phyloP scores from a whole-genome alignment of 2,113 vertebrate genomes.

The Craseonycteris thonglongyai region DNA sequence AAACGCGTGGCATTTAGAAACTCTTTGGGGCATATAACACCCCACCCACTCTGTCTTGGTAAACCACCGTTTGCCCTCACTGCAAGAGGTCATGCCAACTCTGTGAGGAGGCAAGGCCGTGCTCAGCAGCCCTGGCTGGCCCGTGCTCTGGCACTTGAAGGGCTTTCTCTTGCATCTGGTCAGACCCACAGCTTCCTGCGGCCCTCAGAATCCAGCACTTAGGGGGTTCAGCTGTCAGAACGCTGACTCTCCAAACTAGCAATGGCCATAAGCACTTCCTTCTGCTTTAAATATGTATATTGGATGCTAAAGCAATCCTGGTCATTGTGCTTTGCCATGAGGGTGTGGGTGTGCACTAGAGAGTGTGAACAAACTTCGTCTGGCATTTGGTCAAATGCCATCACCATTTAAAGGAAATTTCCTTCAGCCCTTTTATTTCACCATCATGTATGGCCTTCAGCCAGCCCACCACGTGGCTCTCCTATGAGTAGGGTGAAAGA shows the following conservation, averaged over 20 bases:
- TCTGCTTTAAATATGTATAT: neutral
- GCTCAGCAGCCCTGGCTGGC: neutral
- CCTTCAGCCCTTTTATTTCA: constrained; percentile 14
- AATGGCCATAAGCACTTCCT: neutral
- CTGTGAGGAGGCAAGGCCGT: neutral
- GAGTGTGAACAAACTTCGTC: neutral
- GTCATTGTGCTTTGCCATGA: neutral
- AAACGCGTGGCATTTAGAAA: constrained; percentile 23
- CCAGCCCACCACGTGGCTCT: neutral
- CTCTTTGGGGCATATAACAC: neutral
- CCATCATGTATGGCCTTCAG: neutral
- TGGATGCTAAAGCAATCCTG: neutral
- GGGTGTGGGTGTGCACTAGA: neutral
- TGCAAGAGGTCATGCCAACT: neutral
- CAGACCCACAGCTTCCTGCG: neutral
- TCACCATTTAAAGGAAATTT: constrained; percentile 21
- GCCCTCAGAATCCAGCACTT: neutral
- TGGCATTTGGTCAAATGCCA: neutral
- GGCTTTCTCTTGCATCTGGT: neutral
- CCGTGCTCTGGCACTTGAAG: neutral
- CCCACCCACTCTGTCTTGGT: constrained; percentile 8
- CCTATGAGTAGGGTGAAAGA: neutral
- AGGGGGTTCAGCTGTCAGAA: neutral
- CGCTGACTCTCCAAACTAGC: neutral
- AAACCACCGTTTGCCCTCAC: constrained; percentile 22